Percentiles rank a stretch among this genome's conserved stretches.
Evolutionary conservation across 2,797 vertebrate species (phyloP).

Genomic region (Eulemur rubriventer): DNA sequence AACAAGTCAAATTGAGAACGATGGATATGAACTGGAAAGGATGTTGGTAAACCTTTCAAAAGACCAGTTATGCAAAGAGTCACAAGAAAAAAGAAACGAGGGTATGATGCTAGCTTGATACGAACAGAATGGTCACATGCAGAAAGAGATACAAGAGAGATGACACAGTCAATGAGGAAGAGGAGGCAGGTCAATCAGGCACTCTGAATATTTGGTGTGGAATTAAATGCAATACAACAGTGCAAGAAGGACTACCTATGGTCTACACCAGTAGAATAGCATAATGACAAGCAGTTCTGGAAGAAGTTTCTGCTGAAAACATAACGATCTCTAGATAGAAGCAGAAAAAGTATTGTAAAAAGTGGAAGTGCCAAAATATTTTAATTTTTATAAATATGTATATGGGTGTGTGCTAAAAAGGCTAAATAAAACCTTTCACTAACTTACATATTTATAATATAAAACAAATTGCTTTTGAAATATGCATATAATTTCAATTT

Average conservation of each 20-base stretch:
- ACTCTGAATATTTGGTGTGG: not conserved
- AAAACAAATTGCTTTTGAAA: slow-evolving; percentile 42
- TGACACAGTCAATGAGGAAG: not conserved
- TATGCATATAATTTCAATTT: slow-evolving; percentile 18
- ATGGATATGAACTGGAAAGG: not conserved
- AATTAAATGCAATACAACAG: not conserved
- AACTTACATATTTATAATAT: not conserved
- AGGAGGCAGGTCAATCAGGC: not conserved
- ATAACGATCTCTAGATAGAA: not conserved
- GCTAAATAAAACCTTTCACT: slow-evolving; percentile 6
- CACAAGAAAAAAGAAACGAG: not conserved
- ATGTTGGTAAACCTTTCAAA: not conserved
- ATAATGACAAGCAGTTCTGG: not conserved
- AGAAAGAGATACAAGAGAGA: not conserved
- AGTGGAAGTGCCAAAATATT: not conserved
- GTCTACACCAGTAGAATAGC: not conserved
- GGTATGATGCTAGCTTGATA: not conserved
- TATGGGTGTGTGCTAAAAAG: not conserved
- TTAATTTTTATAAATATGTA: slow-evolving; percentile 28
- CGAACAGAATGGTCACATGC: not conserved
- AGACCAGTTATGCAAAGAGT: not conserved
- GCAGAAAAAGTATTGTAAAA: not conserved
- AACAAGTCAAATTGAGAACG: not conserved
- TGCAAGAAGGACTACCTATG: not conserved
- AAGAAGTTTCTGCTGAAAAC: not conserved